phyloP scores from a whole-genome alignment of 2,797 vertebrate genomes.

The Furcifer pardalis region DNA sequence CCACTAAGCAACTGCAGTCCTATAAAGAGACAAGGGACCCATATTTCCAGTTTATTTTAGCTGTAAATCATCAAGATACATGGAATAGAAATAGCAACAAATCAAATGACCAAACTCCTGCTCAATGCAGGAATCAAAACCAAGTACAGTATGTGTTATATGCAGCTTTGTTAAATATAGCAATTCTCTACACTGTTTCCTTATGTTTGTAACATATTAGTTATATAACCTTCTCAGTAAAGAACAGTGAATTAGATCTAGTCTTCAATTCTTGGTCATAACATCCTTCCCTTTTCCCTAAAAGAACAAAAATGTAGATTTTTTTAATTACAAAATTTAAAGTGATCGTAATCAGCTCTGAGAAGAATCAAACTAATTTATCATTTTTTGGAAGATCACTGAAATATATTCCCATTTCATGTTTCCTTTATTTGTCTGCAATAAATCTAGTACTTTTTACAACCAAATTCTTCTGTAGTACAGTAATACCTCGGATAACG shows the following conservation, averaged over 20 bases:
- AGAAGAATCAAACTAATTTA: constrained; percentile 19
- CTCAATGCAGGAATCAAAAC: no score
- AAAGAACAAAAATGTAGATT: neutral
- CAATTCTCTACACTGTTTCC: neutral
- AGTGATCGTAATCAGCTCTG: neutral
- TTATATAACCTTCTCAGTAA: neutral
- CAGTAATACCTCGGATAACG: no score
- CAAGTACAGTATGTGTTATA: neutral
- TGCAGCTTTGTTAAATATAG: neutral
- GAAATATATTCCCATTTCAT: constrained; percentile 1
- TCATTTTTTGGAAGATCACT: neutral
- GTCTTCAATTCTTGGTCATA: neutral
- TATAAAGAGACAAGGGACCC: neutral
- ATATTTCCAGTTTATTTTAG: neutral
- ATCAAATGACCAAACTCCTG: no score
- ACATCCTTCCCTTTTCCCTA: neutral
- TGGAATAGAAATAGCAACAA: neutral
- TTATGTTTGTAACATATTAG: neutral
- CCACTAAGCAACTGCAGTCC: no score
- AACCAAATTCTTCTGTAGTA: constrained; percentile 22
- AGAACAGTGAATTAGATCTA: neutral
- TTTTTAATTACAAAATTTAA: constrained; percentile 8
- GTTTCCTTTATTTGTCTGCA: neutral
- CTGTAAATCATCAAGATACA: neutral
- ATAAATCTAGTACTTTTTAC: constrained; percentile 47